Percentiles rank a stretch among this genome's conserved stretches.
Conservation (phyloP, 2,888 invertebrate genomes). For the Danaus chrysippus region DNA sequence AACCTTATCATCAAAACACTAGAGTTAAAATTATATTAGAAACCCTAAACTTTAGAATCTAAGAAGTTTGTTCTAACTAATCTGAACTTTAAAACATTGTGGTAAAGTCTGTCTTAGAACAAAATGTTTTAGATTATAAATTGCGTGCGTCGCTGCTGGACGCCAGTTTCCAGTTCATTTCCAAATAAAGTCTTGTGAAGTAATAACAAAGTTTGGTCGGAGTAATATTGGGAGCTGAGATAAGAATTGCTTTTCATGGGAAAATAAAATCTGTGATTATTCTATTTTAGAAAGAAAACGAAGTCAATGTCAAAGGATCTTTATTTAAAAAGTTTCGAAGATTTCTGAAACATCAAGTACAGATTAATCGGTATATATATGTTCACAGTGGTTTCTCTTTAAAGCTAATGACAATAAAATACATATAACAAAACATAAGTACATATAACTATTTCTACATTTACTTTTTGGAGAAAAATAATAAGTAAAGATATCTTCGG, state of each 20-base stretch:
- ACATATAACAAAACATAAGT: too few relatives aligned
- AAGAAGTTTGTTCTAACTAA: constrained; percentile 7
- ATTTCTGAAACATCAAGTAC: too few relatives aligned
- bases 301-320: not conserved
- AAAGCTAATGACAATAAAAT: too few relatives aligned
- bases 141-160: constrained; percentile 53
- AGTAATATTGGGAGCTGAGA: constrained; percentile 51
- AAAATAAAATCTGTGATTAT: constrained; percentile 31
- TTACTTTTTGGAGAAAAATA: too few relatives aligned
- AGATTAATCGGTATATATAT: too few relatives aligned
- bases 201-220: constrained; percentile 63
- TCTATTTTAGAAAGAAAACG: constrained; percentile 11
- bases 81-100: constrained; percentile 25
- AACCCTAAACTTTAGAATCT: constrained; percentile 17
- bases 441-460: too few relatives aligned
- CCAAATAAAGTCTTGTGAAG: constrained; percentile 66
- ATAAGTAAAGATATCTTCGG: too few relatives aligned
- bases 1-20: not conserved
- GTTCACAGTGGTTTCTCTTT: too few relatives aligned
- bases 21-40: constrained; percentile 16
- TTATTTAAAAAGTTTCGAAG: too few relatives aligned
- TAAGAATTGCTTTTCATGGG: constrained; percentile 32
- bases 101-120: constrained; percentile 42
- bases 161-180: constrained; percentile 66
- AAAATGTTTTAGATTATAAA: constrained; percentile 47